Evolutionary conservation across 1,140 invertebrate genomes (phyloP), one percentile per base, ranked within the genome.

Genomic region (Drosophila arawakana): DNA sequence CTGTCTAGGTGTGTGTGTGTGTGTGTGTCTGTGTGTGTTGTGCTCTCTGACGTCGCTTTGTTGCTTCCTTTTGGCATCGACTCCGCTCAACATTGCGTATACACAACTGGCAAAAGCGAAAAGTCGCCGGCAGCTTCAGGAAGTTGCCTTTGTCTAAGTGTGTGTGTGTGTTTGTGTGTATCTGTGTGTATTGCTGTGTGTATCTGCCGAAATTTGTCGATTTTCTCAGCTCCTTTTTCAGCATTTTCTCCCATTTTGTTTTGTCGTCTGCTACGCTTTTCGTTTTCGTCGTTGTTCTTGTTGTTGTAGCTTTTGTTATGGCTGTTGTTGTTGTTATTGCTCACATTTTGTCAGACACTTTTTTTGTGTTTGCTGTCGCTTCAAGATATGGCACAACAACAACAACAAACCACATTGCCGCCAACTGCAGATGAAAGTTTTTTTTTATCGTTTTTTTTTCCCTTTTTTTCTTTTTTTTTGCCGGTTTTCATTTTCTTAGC

Each of bases 151-250:
- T 47, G 46, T 60, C 62, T 55, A 11, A 62, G 39, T 46, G 9
- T 39, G 34, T 59, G 11, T 30, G 39, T 59, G n/a, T 62, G 15
- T 62, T 8, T 69, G 46, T 52, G 25, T 65, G 6, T 46, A 4
- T 60, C 25, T 47, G 30, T 34, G 18, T 47, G n/a, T 72, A 13
- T 69, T 46, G 63, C 72, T 81, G 71, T 81, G 58, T 81, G 80
- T 84, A 84, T 85, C 81, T 84, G 74, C 81, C 81, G 67, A 85
- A 85, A 86, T 85, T 58, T 85, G 86, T 85, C 58, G 81, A 85
- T 85, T 85, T 85, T 86, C 81, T 78, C 52, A 57, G 72, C 76
- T 81, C 67, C 81, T 75, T 81, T 76, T 60, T 49, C 34, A 54
- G 59, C 59, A 30, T 47, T 50, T 37, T 44, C 44, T 6, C 8